Percentiles rank a stretch among this genome's conserved stretches.
These are phyloP conservation scores for Zaprionus bogoriensis DNA, from an alignment of 2,888 invertebrate species.

Conservation along the genomic window DNA sequence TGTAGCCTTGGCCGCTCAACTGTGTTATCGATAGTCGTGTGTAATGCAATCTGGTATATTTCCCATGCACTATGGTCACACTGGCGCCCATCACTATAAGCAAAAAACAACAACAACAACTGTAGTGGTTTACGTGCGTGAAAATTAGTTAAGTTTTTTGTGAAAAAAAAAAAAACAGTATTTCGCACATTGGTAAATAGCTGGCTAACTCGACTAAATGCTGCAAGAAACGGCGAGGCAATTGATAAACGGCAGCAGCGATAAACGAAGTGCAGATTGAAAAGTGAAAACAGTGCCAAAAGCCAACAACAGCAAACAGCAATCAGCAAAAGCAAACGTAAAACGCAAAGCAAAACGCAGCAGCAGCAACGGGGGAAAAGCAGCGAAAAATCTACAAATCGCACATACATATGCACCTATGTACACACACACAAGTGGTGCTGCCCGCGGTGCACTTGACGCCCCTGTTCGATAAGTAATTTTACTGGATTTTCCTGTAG, in stretches of 20 bases:
- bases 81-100: conserved; percentile 35
- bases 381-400: conserved; percentile 31
- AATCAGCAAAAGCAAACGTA: conserved; percentile 17
- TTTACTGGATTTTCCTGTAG: conserved; percentile 54
- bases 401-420: conserved; percentile 27
- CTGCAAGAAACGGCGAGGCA: conserved; percentile 33
- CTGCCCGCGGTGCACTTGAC: conserved; percentile 54
- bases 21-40: conserved; percentile 13
- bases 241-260: conserved; percentile 21
- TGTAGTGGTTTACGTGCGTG: conserved; percentile 68
- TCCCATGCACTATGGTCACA: conserved; percentile 9
- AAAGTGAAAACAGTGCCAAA: conserved; percentile 69
- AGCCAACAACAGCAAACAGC: conserved; percentile 18
- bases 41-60: not conserved
- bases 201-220: conserved; percentile 53
- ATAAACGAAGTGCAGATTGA: conserved; percentile 36
- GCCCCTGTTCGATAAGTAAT: conserved; percentile 49
- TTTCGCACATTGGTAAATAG: conserved; percentile 25
- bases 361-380: conserved; percentile 19
- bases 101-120: conserved; percentile 61
- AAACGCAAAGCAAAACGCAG: conserved; percentile 40
- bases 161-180: conserved; percentile 42
- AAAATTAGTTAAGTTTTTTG: conserved; percentile 71
- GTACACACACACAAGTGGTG: conserved; percentile 43
- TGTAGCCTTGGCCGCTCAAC: not conserved